Percentiles rank a stretch among this genome's conserved stretches.
Conservation (phyloP, 2,113 vertebrate genomes). For the Pica pica region DNA sequence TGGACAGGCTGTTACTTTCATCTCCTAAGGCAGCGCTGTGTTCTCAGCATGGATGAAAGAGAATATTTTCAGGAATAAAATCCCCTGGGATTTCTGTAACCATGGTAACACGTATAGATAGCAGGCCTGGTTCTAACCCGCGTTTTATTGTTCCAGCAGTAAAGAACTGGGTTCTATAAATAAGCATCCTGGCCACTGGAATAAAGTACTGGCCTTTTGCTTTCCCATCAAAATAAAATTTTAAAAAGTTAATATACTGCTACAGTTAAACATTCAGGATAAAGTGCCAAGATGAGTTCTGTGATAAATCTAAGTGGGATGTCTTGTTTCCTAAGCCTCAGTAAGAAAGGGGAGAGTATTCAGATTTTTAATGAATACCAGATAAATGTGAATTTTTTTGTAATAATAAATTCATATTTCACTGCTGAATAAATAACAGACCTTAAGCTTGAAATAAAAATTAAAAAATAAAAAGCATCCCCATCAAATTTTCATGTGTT, state of each 20-base stretch:
- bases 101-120: not conserved
- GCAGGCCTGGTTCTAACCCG: not conserved
- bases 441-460: not conserved
- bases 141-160: not conserved
- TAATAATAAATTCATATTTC: not conserved
- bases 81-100: not conserved
- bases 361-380: not conserved
- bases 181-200: not conserved
- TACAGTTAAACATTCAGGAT: not conserved
- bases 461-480: not conserved
- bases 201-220: not conserved
- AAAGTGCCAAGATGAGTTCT: not conserved
- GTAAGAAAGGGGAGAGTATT: not conserved
- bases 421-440: not conserved
- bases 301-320: accelerated
- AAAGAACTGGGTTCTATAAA: not conserved
- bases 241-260: not conserved
- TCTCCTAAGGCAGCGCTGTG: not conserved
- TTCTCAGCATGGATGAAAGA: not conserved
- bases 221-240: not conserved
- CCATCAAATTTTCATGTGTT: conserved; percentile 58
- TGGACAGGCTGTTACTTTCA: not conserved
- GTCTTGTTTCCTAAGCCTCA: not conserved
- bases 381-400: not conserved
- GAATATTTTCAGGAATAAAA: not conserved